phyloP scores from a whole-genome alignment of 2,113 vertebrate genomes.

The Dasypus novemcinctus region DNA sequence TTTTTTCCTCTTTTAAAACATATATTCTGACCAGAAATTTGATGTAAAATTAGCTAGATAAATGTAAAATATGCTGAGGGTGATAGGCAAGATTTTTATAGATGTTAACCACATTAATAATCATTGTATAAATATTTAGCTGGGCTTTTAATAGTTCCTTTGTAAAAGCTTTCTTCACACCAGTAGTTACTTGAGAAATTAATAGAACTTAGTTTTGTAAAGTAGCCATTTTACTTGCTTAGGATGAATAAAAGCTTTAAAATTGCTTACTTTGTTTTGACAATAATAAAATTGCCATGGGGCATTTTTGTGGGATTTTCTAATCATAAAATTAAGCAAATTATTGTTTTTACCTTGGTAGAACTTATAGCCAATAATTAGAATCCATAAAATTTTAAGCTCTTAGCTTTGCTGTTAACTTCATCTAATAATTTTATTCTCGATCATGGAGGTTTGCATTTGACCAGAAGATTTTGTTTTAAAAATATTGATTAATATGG shows the following conservation, averaged over 20 bases:
- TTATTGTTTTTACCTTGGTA: slow-evolving; percentile 5
- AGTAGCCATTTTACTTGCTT: slow-evolving; percentile 8
- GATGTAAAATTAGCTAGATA: slow-evolving; percentile 35
- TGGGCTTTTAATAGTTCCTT: slow-evolving; percentile 34
- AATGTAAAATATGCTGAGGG: slow-evolving; percentile 5
- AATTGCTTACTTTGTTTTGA: slow-evolving; percentile 7
- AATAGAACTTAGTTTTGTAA: slow-evolving; percentile 9
- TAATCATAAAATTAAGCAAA: slow-evolving; percentile 30
- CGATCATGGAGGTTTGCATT: slow-evolving; percentile 17
- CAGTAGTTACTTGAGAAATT: slow-evolving; percentile 20
- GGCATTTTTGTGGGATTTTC: slow-evolving; percentile 9
- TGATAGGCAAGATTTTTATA: not conserved
- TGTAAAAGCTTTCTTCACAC: not conserved
- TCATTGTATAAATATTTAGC: slow-evolving; percentile 5
- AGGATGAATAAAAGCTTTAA: slow-evolving; percentile 19
- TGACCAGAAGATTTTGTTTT: not conserved
- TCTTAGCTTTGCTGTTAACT: slow-evolving; percentile 16
- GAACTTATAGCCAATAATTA: not conserved
- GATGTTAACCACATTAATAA: not conserved
- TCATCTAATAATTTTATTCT: slow-evolving; percentile 20
- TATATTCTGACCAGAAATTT: slow-evolving; percentile 26
- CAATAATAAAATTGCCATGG: slow-evolving; percentile 16
- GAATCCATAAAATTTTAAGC: slow-evolving; percentile 34
- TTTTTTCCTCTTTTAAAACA: slow-evolving; percentile 20
- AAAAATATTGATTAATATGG: not conserved